A percentile compares a stretch with the other conserved stretches of the same genome.
phyloP scores from a whole-genome alignment of 2,797 vertebrate species.

The Acipenser transmontanus region DNA sequence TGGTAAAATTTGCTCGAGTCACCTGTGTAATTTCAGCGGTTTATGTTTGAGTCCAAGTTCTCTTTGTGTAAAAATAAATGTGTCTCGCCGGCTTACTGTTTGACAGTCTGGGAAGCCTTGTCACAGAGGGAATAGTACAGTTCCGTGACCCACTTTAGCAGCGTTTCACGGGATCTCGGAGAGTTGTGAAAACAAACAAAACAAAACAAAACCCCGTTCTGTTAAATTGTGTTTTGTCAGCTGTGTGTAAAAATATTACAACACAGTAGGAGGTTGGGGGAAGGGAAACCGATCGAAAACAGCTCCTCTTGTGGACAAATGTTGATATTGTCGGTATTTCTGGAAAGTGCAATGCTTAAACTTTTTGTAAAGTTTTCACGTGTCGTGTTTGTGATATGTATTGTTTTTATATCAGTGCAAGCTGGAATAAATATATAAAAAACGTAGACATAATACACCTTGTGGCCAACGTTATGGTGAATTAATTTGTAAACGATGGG shows the following conservation, averaged over 20 bases:
- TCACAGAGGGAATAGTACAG: background rate
- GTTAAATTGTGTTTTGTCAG: conserved; percentile 7
- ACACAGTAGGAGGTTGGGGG: conserved; percentile 44
- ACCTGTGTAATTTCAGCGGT: background rate
- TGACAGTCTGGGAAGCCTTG: too few species aligned
- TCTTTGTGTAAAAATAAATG: conserved; percentile 56
- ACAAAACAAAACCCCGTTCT: background rate
- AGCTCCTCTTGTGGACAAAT: conserved; percentile 42
- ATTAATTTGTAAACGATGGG: too few species aligned
- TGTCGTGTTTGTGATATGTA: too few species aligned
- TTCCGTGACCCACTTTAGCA: background rate
- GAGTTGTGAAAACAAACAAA: conserved; percentile 6
- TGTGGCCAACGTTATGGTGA: too few species aligned
- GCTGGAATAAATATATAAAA: too few species aligned
- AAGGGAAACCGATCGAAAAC: conserved; percentile 43
- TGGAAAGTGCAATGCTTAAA: too few species aligned
- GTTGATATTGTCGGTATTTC: conserved; percentile 42
- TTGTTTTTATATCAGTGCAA: too few species aligned
- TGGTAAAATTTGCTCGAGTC: background rate
- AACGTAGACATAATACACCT: too few species aligned
- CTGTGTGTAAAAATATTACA: conserved; percentile 13
- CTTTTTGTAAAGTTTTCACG: too few species aligned
- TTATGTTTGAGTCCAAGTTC: conserved; percentile 40
- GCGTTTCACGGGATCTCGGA: background rate
- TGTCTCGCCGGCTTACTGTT: conserved; percentile 14